A percentile compares a stretch with the other conserved stretches of the same genome.
phyloP scores from a whole-genome alignment of 2,113 vertebrate genomes.

The Raja brachyura region DNA sequence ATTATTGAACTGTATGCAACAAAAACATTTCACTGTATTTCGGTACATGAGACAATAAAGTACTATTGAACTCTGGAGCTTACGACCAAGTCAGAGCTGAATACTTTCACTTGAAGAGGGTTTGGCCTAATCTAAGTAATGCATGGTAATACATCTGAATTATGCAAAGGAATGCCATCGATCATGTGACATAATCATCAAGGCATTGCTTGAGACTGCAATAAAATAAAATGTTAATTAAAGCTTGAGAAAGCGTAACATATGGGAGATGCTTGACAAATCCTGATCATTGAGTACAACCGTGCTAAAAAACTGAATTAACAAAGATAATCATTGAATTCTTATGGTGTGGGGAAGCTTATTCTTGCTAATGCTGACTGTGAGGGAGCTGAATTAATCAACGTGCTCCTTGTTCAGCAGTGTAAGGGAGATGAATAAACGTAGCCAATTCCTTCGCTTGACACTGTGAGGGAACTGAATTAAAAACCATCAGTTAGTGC shows the following conservation, averaged over 20 bases:
- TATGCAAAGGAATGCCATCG: neutral
- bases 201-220: neutral
- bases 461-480: neutral
- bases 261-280: neutral
- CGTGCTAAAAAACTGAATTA: neutral
- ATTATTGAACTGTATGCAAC: no score
- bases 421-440: neutral
- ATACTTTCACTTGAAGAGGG: neutral
- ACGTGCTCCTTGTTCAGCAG: neutral
- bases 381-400: neutral
- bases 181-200: neutral
- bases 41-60: no score
- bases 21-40: no score
- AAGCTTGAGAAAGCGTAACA: neutral
- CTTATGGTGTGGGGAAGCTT: neutral
- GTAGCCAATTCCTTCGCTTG: neutral
- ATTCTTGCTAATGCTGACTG: neutral
- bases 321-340: conserved; percentile 14
- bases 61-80: neutral
- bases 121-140: neutral
- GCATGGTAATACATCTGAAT: neutral
- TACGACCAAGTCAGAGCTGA: neutral
- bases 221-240: neutral
- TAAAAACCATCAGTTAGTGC: neutral
- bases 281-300: neutral